Evolutionary conservation across 2,797 vertebrate genomes (phyloP).

Genomic region (Crypturellus tataupa): DNA sequence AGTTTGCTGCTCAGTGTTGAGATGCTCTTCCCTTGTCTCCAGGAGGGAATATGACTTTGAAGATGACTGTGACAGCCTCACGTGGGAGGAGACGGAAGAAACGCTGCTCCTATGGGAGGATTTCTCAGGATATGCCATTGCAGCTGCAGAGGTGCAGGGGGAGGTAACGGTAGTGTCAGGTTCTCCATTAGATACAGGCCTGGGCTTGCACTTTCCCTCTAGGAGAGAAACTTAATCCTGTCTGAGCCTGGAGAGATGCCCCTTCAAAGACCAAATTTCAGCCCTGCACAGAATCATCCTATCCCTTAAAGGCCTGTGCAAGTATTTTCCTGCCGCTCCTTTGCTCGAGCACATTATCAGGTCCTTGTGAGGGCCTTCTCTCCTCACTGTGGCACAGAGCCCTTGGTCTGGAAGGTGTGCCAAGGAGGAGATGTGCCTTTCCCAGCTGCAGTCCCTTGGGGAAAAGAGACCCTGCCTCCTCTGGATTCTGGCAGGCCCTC

Average conservation of each 20-base stretch:
- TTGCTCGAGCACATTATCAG: neutral
- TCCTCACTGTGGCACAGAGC: neutral
- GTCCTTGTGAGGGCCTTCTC: neutral
- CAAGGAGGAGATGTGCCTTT: neutral
- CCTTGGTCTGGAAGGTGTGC: neutral
- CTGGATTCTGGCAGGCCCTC: neutral
- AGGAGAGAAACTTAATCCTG: neutral
- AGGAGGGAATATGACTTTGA: slow-evolving; percentile 98
- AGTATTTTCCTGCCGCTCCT: neutral
- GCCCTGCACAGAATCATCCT: neutral
- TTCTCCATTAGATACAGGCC: neutral
- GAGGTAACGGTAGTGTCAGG: slow-evolving; percentile 84
- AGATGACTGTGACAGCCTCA: slow-evolving; percentile 96
- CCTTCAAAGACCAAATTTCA: slow-evolving; percentile 22
- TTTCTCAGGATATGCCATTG: slow-evolving; percentile 93
- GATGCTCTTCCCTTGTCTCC: neutral
- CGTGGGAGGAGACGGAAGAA: slow-evolving; percentile 98
- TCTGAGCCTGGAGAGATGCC: neutral
- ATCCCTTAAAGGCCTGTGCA: neutral
- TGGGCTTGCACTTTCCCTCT: neutral
- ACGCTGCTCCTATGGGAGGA: slow-evolving; percentile 97
- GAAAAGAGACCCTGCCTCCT: neutral
- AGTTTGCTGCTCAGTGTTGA: slow-evolving; percentile 27
- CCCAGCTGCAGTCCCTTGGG: neutral
- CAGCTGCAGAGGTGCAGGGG: slow-evolving; percentile 88